Evolutionary conservation across 1,140 invertebrate species (phyloP).

Genomic region (Archegozetes longisetosus): DNA sequence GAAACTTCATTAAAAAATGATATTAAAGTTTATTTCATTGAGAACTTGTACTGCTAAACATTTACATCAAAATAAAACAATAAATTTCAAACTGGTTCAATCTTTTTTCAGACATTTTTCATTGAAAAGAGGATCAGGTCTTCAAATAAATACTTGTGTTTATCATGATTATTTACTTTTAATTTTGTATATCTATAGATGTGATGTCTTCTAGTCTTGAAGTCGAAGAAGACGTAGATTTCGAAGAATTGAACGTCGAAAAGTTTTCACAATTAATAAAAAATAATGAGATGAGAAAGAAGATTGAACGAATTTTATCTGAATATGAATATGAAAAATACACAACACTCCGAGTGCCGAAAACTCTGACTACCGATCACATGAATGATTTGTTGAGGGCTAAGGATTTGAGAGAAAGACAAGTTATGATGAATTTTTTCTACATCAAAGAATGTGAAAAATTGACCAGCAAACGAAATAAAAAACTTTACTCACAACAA

Average conservation of each 20-base stretch:
- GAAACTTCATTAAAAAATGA: too few species aligned
- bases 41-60: too few species aligned
- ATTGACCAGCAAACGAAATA: constrained; percentile 17
- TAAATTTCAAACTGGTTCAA: too few species aligned
- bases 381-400: constrained; percentile 39
- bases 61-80: too few species aligned
- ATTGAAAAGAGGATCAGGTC: too few species aligned
- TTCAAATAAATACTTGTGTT: too few species aligned
- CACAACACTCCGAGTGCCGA: constrained; percentile 15
- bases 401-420: constrained; percentile 31
- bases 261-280: background rate
- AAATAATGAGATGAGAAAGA: background rate
- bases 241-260: background rate
- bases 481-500: constrained; percentile 29
- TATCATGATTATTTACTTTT: too few species aligned
- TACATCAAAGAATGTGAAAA: constrained; percentile 40
- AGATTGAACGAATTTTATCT: constrained; percentile 4
- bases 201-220: too few species aligned
- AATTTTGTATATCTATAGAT: too few species aligned
- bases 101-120: too few species aligned
- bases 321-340: constrained; percentile 17
- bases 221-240: background rate
- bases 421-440: constrained; percentile 41
- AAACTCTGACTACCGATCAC: constrained; percentile 12
- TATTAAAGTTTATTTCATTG: too few species aligned